A percentile compares a stretch with the other conserved stretches of the same genome.
Evolutionary conservation across 2,113 vertebrate species (phyloP).

Genomic region (Triplophysa dalaica): DNA sequence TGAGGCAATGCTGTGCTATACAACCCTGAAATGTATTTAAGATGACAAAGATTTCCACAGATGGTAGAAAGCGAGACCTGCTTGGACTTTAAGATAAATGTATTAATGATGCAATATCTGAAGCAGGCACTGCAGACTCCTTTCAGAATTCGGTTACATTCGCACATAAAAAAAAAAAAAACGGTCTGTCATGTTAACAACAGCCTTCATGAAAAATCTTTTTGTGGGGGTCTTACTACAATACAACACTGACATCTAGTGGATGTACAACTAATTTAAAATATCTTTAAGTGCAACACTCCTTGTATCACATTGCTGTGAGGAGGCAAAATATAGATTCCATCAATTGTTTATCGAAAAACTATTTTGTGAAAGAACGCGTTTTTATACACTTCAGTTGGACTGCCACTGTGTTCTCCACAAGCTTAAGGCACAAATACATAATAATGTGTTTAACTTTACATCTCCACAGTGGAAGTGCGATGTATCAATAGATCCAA

Average conservation of each 20-base stretch:
- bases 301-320: background rate
- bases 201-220: background rate
- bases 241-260: slow-evolving; percentile 51
- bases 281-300: background rate
- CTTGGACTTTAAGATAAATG: background rate
- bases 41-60: slow-evolving; percentile 18
- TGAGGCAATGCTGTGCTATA: slow-evolving; percentile 34
- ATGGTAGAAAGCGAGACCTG: background rate
- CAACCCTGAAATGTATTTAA: slow-evolving; percentile 38
- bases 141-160: too few species aligned
- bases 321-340: background rate
- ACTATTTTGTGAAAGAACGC: background rate
- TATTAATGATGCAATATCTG: background rate
- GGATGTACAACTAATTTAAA: background rate
- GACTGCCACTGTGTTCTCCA: background rate
- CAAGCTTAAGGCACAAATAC: slow-evolving; percentile 67
- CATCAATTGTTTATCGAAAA: background rate
- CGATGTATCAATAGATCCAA: background rate
- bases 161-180: too few species aligned
- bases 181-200: background rate
- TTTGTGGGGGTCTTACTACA: background rate
- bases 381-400: background rate
- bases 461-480: background rate
- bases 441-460: background rate
- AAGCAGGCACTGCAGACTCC: background rate